Evolutionary conservation across 2,797 vertebrate species (phyloP), one percentile per base, ranked within the genome.

Genomic region (Iguana delicatissima): DNA sequence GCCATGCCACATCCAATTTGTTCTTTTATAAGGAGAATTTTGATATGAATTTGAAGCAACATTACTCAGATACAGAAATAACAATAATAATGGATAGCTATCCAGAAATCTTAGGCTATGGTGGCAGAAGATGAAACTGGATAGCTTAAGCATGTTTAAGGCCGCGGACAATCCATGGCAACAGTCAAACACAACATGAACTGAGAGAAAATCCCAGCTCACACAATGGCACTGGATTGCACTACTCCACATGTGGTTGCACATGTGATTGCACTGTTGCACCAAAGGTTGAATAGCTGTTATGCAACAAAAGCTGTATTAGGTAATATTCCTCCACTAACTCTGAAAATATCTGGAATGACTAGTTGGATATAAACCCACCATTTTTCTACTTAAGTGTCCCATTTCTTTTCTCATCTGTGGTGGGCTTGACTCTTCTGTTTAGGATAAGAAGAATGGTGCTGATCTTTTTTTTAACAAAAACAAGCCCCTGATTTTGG

Each of bases 21-120:
- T 57, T 57, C 57, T 81, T 80, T 81, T 81, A 52, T n/a, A 81
- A 55, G 80, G 80, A 57, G 50, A 57, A 81, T 81, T 81, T 81
- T 81, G 50, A 81, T 81, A n/a, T 57, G 57, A 32, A 55, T 57
- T 81, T 57, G 80, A 81, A 81, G 80, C 52, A 80, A 29, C 77
- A 80, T 50, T 80, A 80, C 32, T 18, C 77, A 80, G 77, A 14
- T 80, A 52, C 46, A 80, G 77, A 80, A 52, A 80, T 26, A 80
- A 14, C 46, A 80, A 29, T 46, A 52, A 52, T 80, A 80, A 52
- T 80, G 46, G 46, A 80, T 24, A 4, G 46, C 13, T 32, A 80
- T 80, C 46, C 50, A 26, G 52, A 80, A 52, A 26, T 80, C 32
- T 13, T 80, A 80, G 46, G 77, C 26, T 52, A 52, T 13, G 50